phyloP scores from a whole-genome alignment of 2,113 vertebrate genomes.

The Barbus barbus region DNA sequence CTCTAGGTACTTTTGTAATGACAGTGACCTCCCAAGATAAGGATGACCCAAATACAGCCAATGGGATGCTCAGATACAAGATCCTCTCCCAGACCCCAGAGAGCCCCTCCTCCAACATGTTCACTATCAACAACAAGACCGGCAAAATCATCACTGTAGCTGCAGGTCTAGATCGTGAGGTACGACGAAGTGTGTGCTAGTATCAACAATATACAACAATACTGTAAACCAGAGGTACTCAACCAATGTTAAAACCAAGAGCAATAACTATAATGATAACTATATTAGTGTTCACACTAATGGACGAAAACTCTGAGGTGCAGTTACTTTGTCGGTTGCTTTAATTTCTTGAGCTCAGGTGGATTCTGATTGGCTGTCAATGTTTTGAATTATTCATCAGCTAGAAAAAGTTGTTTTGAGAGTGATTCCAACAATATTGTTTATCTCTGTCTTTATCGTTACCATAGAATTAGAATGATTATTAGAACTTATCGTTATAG shows the following conservation, averaged over 20 bases:
- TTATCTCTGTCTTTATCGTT: not conserved
- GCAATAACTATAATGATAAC: not conserved
- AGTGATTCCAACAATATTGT: not conserved
- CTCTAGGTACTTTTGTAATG: conserved; percentile 92
- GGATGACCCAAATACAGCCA: conserved; percentile 89
- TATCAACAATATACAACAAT: not conserved
- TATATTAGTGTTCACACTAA: not conserved
- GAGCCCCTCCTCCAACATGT: conserved; percentile 94
- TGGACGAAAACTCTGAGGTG: not conserved
- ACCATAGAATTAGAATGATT: too few relatives aligned
- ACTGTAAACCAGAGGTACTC: not conserved
- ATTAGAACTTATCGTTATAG: not conserved
- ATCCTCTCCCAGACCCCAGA: conserved; percentile 93
- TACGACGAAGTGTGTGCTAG: conserved; percentile 52
- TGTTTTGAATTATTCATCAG: too few relatives aligned
- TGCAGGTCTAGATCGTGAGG: conserved; percentile 95
- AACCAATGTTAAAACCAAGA: not conserved
- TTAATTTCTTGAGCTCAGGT: not conserved
- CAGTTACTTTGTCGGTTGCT: not conserved
- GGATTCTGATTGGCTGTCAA: not conserved
- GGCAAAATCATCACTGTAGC: conserved; percentile 96
- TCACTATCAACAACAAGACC: conserved; percentile 97
- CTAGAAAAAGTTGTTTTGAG: not conserved
- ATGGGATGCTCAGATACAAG: conserved; percentile 95
- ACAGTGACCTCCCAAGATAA: conserved; percentile 93